Evolutionary conservation across 2,797 vertebrate genomes (phyloP).

Genomic region (Champsocephalus gunnari): DNA sequence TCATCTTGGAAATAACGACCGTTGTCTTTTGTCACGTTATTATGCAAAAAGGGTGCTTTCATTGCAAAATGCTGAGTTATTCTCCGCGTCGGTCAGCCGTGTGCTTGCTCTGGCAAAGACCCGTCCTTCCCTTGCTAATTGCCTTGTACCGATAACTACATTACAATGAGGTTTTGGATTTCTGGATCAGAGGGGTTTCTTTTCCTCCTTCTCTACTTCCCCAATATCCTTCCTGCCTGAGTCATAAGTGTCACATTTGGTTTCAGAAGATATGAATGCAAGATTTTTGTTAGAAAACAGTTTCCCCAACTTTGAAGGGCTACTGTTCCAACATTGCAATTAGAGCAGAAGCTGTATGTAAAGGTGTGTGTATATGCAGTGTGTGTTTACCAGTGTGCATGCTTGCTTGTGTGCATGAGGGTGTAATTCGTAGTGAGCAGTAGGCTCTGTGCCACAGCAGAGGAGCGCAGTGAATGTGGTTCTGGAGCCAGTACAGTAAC

Average conservation of each 20-base stretch:
- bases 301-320: constrained; percentile 30
- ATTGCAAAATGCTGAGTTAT: constrained; percentile 24
- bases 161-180: constrained; percentile 75
- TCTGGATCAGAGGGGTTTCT: constrained; percentile 62
- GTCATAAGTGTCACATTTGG: constrained; percentile 67
- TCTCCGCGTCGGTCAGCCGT: constrained; percentile 40
- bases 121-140: constrained; percentile 69
- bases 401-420: constrained; percentile 6
- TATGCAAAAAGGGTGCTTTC: constrained; percentile 45
- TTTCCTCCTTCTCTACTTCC: constrained; percentile 50
- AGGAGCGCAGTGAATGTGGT: constrained; percentile 61
- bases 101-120: constrained; percentile 74
- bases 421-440: constrained; percentile 28
- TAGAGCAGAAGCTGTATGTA: constrained; percentile 31
- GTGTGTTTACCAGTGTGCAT: constrained; percentile 1
- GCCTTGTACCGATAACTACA: constrained; percentile 74
- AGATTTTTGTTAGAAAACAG: constrained; percentile 44
- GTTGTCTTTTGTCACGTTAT: constrained; percentile 52
- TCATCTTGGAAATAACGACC: constrained; percentile 40
- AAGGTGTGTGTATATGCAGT: constrained; percentile 28
- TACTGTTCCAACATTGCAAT: constrained; percentile 57
- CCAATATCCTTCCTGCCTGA: constrained; percentile 67
- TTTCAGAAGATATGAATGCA: constrained; percentile 59
- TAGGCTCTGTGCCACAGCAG: constrained; percentile 47
- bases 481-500: constrained; percentile 74